Percentiles rank a stretch among this genome's conserved stretches.
Conservation (phyloP, 2,888 invertebrate species). For the Apodemia mormo region DNA sequence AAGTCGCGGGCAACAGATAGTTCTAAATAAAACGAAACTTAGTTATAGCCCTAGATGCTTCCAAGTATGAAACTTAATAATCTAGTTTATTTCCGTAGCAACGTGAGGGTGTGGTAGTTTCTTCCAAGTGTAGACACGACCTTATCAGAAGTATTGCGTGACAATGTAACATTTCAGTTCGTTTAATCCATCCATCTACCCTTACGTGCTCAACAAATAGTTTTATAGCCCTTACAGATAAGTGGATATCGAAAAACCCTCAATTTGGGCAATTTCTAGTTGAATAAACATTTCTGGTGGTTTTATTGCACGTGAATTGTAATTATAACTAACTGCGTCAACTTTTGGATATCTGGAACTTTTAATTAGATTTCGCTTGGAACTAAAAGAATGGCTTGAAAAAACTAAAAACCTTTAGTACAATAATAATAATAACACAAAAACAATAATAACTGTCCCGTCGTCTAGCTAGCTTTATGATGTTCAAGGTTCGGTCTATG, state of each 20-base stretch:
- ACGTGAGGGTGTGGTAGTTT: background rate
- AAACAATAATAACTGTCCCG: too few species aligned
- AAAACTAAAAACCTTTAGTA: too few species aligned
- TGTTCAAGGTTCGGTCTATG: too few species aligned
- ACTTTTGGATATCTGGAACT: too few species aligned
- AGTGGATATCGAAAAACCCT: conserved; percentile 34
- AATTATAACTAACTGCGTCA: too few species aligned
- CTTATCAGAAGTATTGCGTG: conserved; percentile 48
- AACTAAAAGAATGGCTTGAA: too few species aligned
- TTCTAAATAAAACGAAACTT: too few species aligned
- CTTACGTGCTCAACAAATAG: conserved; percentile 53
- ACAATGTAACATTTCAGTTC: conserved; percentile 46
- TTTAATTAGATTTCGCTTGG: too few species aligned
- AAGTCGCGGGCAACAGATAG: too few species aligned
- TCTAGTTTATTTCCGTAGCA: background rate
- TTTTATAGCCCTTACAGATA: conserved; percentile 64
- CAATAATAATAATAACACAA: too few species aligned
- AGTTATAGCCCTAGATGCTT: too few species aligned
- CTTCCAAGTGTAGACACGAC: background rate
- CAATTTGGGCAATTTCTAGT: background rate
- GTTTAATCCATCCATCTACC: conserved; percentile 20
- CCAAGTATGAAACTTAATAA: background rate
- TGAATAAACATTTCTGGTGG: background rate
- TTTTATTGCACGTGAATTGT: background rate
- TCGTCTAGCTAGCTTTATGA: too few species aligned